Percentiles rank a stretch among this genome's conserved stretches.
Evolutionary conservation across 2,888 invertebrate genomes (phyloP).

Genomic region (Tetragonula carbonaria): DNA sequence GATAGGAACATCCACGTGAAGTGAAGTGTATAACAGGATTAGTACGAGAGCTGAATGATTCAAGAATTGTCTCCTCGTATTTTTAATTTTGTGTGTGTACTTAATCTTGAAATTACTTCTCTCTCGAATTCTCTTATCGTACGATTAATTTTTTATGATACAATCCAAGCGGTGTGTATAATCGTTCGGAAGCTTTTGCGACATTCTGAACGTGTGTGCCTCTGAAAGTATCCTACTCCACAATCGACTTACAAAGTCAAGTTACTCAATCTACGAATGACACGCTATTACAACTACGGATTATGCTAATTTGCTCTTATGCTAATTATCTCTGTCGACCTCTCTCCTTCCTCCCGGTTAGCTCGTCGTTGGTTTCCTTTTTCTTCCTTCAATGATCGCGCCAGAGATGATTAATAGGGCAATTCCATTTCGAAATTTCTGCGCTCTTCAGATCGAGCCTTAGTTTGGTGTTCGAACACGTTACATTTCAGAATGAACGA

Average conservation of each 20-base stretch:
- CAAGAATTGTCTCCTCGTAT: background rate
- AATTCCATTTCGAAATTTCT: conserved; percentile 72
- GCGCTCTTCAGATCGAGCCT: conserved; percentile 15
- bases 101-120: background rate
- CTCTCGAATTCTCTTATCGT: background rate
- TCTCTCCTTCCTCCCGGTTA: conserved; percentile 27
- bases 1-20: too few species aligned
- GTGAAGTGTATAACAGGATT: too few species aligned
- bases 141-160: background rate
- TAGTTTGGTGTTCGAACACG: conserved; percentile 2
- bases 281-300: conserved; percentile 68
- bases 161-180: background rate
- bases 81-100: background rate
- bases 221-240: conserved; percentile 35
- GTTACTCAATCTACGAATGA: conserved; percentile 73
- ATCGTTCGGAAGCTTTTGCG: background rate
- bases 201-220: background rate
- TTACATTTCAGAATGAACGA: background rate
- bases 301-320: conserved; percentile 78
- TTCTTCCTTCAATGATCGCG: conserved; percentile 52
- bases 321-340: conserved; percentile 67
- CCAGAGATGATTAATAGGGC: conserved; percentile 73
- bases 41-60: background rate
- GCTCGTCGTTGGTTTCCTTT: conserved; percentile 55
- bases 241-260: conserved; percentile 34